A percentile compares a stretch with the other conserved stretches of the same genome.
Conservation (phyloP, 92 coral and sea anemone genomes). For the Metridium senile region DNA sequence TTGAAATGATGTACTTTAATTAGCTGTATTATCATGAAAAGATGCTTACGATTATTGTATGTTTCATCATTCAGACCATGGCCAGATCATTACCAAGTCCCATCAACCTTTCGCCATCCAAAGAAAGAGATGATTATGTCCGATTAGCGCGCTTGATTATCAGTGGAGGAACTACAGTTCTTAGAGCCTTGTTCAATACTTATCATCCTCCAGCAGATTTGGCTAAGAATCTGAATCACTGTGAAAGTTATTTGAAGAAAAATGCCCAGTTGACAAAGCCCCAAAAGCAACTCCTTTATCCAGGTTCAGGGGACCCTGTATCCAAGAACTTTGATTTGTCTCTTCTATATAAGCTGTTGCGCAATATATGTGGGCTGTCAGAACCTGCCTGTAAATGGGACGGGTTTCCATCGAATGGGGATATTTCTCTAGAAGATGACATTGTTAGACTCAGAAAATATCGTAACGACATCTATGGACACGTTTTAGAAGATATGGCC, state of each 20-base stretch:
- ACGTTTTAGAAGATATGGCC: slow-evolving; percentile 10
- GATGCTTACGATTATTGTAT: no score
- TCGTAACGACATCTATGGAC: slow-evolving; percentile 6
- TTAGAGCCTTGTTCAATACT: neutral
- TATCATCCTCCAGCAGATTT: neutral
- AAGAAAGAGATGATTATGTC: neutral
- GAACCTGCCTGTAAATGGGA: slow-evolving; percentile 18
- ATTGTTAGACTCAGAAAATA: neutral
- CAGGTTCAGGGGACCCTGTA: neutral
- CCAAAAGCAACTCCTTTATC: slow-evolving; percentile 8
- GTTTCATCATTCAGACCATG: no score
- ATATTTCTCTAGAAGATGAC: slow-evolving; percentile 8
- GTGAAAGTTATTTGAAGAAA: neutral
- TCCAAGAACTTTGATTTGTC: slow-evolving; percentile 2
- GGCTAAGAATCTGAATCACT: neutral
- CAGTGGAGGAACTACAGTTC: slow-evolving; percentile 7
- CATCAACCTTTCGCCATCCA: neutral
- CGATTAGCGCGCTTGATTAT: slow-evolving; percentile 9
- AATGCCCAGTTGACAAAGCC: neutral
- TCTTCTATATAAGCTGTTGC: slow-evolving; percentile 7
- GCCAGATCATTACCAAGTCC: neutral
- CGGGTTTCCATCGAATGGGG: neutral
- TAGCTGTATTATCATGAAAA: no score
- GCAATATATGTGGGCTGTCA: neutral
- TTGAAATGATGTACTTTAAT: no score